These are phyloP conservation scores for Chymomyza costata DNA, from an alignment of 1,140 invertebrate species.

Conservation along the genomic window DNA sequence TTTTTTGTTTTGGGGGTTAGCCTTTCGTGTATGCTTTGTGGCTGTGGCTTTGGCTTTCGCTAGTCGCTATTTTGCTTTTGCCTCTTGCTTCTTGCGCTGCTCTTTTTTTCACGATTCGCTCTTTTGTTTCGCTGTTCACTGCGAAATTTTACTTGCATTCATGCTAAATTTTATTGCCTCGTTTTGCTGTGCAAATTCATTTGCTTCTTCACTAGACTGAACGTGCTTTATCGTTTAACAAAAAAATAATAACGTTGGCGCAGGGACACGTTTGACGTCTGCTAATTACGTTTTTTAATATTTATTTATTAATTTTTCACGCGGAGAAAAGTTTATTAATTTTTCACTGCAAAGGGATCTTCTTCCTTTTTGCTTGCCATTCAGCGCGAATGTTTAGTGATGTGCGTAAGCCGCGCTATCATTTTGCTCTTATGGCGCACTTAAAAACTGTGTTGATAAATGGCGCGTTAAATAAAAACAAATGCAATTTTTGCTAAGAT, in stretches of 20 bases:
- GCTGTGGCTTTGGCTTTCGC: slow-evolving; percentile 3
- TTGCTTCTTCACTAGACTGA: slow-evolving; percentile 11
- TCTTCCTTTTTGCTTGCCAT: too few species aligned
- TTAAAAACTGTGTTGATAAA: too few species aligned
- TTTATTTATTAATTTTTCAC: neutral
- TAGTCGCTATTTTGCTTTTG: slow-evolving; percentile 37
- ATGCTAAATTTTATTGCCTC: slow-evolving; percentile 19
- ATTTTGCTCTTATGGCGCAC: neutral
- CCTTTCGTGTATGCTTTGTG: slow-evolving; percentile 45
- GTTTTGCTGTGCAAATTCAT: slow-evolving; percentile 3
- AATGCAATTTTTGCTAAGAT: neutral
- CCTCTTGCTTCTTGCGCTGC: slow-evolving; percentile 29
- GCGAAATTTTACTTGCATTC: slow-evolving; percentile 39
- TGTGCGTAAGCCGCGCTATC: neutral
- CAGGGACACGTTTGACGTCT: slow-evolving; percentile 24
- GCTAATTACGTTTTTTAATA: slow-evolving; percentile 31
- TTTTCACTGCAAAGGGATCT: too few species aligned
- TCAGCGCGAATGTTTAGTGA: neutral
- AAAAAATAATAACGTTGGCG: slow-evolving; percentile 26
- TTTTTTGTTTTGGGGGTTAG: slow-evolving; percentile 40
- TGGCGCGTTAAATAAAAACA: neutral
- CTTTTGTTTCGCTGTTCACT: slow-evolving; percentile 30
- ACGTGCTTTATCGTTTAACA: slow-evolving; percentile 17
- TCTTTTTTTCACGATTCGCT: slow-evolving; percentile 33
- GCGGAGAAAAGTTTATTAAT: neutral